These are phyloP conservation scores for Theretra japonica DNA, from an alignment of 2,888 invertebrate species.

Conservation along the genomic window DNA sequence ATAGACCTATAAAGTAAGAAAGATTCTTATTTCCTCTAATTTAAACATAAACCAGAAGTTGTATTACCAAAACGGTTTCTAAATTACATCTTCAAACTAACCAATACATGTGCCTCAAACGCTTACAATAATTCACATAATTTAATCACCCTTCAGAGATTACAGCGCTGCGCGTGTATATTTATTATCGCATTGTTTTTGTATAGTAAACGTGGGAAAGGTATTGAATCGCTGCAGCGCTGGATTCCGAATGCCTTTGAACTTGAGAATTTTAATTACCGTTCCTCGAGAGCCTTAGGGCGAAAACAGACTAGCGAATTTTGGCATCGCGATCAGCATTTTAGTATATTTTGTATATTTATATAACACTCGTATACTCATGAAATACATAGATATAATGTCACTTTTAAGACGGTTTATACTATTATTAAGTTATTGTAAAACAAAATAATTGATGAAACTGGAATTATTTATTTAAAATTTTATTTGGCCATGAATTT, in stretches of 20 bases:
- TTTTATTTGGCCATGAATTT: too few relatives aligned
- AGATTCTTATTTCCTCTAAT: neutral
- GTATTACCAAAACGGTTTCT: too few relatives aligned
- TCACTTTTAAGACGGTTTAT: too few relatives aligned
- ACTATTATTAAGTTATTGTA: too few relatives aligned
- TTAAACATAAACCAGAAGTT: neutral
- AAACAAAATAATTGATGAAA: too few relatives aligned
- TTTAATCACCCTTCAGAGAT: neutral
- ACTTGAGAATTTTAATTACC: constrained; percentile 50
- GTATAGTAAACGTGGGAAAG: constrained; percentile 18
- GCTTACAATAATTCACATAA: neutral
- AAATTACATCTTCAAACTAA: neutral
- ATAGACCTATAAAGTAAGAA: neutral
- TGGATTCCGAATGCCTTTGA: constrained; percentile 40
- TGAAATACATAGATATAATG: too few relatives aligned
- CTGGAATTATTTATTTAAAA: too few relatives aligned
- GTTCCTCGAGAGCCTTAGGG: constrained; percentile 28
- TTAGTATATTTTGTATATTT: too few relatives aligned
- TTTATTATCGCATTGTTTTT: constrained; percentile 28
- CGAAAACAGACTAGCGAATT: too few relatives aligned
- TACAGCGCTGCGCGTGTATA: neutral
- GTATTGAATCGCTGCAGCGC: neutral
- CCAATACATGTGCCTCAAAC: neutral
- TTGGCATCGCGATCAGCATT: too few relatives aligned
- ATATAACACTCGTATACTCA: too few relatives aligned